phyloP scores from a whole-genome alignment of 2,888 invertebrate genomes.

The Mimas tiliae region DNA sequence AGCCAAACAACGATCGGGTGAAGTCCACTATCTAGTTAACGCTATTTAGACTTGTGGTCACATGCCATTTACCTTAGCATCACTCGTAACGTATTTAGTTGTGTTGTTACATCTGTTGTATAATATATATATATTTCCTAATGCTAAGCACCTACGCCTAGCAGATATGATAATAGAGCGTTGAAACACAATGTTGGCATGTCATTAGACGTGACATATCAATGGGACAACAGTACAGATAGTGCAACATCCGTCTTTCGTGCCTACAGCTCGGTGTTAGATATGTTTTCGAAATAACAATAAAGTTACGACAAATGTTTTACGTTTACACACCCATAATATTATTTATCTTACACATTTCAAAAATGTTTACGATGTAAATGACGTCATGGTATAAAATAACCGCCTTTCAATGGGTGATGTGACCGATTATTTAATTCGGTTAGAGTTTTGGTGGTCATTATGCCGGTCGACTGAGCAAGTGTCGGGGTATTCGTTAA shows the following conservation, averaged over 20 bases:
- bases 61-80: slow-evolving; percentile 16
- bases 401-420: slow-evolving; percentile 46
- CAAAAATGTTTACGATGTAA: background rate
- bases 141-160: slow-evolving; percentile 30
- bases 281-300: slow-evolving; percentile 22
- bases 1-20: slow-evolving; percentile 10
- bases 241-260: slow-evolving; percentile 61
- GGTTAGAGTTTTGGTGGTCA: slow-evolving; percentile 60
- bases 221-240: slow-evolving; percentile 61
- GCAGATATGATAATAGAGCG: slow-evolving; percentile 58
- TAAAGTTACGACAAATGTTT: slow-evolving; percentile 5
- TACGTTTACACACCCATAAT: background rate
- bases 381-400: slow-evolving; percentile 47
- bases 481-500: slow-evolving; percentile 73
- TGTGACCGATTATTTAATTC: slow-evolving; percentile 64
- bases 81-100: slow-evolving; percentile 17
- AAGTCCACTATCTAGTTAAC: slow-evolving; percentile 13
- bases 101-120: background rate
- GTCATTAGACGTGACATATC: slow-evolving; percentile 70
- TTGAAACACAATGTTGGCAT: slow-evolving; percentile 59
- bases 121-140: slow-evolving; percentile 13
- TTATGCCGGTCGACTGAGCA: slow-evolving; percentile 61
- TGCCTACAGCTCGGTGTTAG: slow-evolving; percentile 36
- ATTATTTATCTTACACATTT: background rate
- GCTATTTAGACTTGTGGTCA: slow-evolving; percentile 3